Evolutionary conservation across 1,140 invertebrate genomes (phyloP).

Genomic region (Dinoponera quadriceps): DNA sequence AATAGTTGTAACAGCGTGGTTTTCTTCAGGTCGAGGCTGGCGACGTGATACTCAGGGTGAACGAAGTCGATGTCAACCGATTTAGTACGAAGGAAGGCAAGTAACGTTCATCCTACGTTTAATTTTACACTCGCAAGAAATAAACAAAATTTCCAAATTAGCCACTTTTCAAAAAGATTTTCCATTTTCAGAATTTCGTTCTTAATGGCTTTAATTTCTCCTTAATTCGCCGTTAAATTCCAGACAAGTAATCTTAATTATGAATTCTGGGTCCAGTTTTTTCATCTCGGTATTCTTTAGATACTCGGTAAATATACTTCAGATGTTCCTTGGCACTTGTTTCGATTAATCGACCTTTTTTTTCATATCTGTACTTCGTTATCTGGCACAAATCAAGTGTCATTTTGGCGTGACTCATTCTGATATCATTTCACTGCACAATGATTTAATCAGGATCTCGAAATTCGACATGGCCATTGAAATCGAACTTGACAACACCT

Average conservation of each 20-base stretch:
- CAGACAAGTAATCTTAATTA: no score
- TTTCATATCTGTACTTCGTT: conserved; percentile 16
- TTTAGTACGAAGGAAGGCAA: conserved; percentile 96
- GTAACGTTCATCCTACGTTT: conserved; percentile 20
- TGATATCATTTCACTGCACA: conserved; percentile 2
- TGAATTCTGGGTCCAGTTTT: no score
- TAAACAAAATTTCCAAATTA: no score
- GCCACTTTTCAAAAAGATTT: no score
- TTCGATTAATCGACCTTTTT: conserved; percentile 13
- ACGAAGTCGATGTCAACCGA: conserved; percentile 95
- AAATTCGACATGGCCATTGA: conserved; percentile 69
- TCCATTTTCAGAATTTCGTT: no score
- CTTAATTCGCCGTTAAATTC: no score
- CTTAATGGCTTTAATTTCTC: no score
- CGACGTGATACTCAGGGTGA: conserved; percentile 96
- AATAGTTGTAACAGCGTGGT: conserved; percentile 72
- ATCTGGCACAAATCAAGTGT: conserved; percentile 18
- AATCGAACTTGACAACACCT: conserved; percentile 74
- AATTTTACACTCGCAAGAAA: neutral
- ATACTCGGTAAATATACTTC: neutral
- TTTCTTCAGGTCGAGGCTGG: conserved; percentile 94
- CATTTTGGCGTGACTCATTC: neutral
- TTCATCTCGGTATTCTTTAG: neutral
- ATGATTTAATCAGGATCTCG: conserved; percentile 24
- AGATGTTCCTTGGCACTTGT: conserved; percentile 10